Conservation (phyloP, 1,140 invertebrate genomes). For the Magallana ariakensis region DNA sequence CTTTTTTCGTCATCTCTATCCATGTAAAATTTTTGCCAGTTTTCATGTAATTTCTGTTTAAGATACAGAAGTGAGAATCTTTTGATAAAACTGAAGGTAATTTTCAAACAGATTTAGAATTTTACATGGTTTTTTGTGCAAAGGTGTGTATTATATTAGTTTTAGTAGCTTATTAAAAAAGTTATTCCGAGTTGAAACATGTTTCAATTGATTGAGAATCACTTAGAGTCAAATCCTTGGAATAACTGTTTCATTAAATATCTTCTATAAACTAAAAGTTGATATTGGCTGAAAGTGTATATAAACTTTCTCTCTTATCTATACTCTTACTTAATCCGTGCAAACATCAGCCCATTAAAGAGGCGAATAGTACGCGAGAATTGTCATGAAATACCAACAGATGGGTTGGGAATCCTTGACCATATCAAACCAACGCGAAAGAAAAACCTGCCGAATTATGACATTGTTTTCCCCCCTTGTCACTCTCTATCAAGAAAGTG, state of each 20-base stretch:
- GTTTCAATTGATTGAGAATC: too few relatives aligned
- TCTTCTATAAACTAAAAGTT: too few relatives aligned
- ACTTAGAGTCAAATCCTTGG: too few relatives aligned
- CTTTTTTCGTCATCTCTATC: constrained; percentile 18
- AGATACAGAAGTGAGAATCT: constrained; percentile 16
- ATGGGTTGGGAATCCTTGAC: background rate
- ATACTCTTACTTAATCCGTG: background rate
- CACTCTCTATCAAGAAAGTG: constrained; percentile 37
- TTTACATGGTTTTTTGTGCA: background rate
- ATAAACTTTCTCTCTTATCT: constrained; percentile 23
- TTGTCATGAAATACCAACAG: background rate
- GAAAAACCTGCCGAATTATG: constrained; percentile 11
- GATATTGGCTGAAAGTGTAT: background rate
- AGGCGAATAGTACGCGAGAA: background rate
- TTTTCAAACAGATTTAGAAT: constrained; percentile 3
- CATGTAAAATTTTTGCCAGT: constrained; percentile 25
- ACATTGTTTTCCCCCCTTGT: constrained; percentile 3
- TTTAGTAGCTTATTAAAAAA: too few relatives aligned
- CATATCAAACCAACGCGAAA: background rate
- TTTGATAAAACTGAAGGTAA: background rate
- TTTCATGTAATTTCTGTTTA: background rate
- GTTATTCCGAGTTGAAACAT: too few relatives aligned
- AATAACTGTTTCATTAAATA: background rate
- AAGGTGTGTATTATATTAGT: too few relatives aligned
- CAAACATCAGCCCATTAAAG: constrained; percentile 1